Percentiles rank a stretch among this genome's conserved stretches.
Conservation (phyloP, 2,113 vertebrate species). For the Rhinogobius similis region DNA sequence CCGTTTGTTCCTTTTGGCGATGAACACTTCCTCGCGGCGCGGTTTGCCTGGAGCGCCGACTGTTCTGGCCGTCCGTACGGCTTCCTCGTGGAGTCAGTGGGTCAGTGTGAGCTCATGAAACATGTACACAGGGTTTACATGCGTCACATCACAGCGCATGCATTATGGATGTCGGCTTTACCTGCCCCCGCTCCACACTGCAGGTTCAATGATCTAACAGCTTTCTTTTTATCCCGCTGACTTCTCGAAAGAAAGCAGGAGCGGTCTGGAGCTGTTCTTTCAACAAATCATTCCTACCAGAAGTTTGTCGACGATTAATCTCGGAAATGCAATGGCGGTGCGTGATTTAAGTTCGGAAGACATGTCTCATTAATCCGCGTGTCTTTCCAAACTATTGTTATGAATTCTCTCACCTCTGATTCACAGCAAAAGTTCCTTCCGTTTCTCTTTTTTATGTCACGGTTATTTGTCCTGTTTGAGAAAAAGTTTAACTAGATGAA, state of each 20-base stretch:
- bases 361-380: too few relatives aligned
- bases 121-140: conserved; percentile 69
- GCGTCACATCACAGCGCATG: conserved; percentile 68
- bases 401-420: too few relatives aligned
- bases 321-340: too few relatives aligned
- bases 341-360: too few relatives aligned
- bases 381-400: too few relatives aligned
- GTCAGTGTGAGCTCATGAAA: conserved; percentile 68
- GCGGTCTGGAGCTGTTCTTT: background rate
- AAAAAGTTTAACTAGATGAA: too few relatives aligned
- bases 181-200: conserved; percentile 1
- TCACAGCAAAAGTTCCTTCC: too few relatives aligned
- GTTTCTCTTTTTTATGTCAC: too few relatives aligned
- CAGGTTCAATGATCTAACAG: conserved; percentile 4
- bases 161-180: conserved; percentile 61
- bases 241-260: background rate
- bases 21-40: background rate
- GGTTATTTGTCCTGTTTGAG: too few relatives aligned
- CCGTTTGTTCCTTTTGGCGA: too few relatives aligned
- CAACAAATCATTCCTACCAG: background rate
- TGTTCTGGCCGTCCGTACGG: conserved; percentile 32
- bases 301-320: too few relatives aligned
- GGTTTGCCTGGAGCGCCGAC: conserved; percentile 22
- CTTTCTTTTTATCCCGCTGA: background rate
- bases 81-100: conserved; percentile 40